Conservation (phyloP, 2,888 invertebrate species). For the Chymomyza caudatula region DNA sequence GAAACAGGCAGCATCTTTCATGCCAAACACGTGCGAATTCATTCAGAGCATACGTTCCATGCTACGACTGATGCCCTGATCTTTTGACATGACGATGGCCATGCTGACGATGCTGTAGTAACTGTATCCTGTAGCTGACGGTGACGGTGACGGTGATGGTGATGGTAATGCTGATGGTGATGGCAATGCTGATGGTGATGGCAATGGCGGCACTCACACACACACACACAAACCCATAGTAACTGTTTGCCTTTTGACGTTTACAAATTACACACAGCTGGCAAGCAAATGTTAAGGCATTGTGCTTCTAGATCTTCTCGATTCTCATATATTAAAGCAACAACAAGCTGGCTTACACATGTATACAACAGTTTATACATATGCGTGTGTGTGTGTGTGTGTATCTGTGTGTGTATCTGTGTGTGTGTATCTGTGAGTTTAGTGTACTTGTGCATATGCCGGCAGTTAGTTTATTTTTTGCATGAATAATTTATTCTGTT, state of each 20-base stretch:
- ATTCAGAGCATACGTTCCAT: constrained; percentile 33
- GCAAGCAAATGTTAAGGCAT: constrained; percentile 26
- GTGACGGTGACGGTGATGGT: not conserved
- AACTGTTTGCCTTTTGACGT: constrained; percentile 71
- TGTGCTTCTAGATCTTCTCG: not conserved
- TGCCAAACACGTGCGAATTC: constrained; percentile 65
- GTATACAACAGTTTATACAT: constrained; percentile 40
- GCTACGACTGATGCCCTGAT: constrained; percentile 38
- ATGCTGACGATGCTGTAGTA: not conserved
- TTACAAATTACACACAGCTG: constrained; percentile 70
- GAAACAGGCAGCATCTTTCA: constrained; percentile 39
- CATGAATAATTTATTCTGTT: constrained; percentile 60
- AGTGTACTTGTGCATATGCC: constrained; percentile 6
- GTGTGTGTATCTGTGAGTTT: not conserved
- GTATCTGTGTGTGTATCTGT: constrained; percentile 16
- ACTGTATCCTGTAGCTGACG: not conserved
- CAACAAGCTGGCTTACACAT: constrained; percentile 2
- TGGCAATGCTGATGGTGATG: not conserved
- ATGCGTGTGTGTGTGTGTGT: constrained; percentile 19
- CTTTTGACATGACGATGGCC: constrained; percentile 49
- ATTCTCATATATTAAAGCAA: not conserved
- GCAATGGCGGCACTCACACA: not conserved
- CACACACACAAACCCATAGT: not conserved
- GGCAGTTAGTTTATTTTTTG: constrained; percentile 40
- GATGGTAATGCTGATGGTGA: not conserved